Base-by-base conservation (phyloP, 2,888 invertebrate genomes). In the Xanthia icteritia region DNA sequence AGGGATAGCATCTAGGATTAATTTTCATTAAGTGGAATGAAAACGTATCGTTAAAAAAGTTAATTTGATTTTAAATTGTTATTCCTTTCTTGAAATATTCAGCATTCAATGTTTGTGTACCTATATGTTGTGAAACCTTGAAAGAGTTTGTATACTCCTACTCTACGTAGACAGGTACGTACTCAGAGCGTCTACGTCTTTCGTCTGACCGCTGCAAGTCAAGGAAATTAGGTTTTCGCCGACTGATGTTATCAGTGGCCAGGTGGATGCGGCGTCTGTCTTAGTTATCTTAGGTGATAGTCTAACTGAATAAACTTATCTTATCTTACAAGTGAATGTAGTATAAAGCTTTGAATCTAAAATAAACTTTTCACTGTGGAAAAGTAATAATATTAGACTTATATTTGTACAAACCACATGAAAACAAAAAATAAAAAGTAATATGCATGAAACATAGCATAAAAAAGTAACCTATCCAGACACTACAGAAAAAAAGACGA, bases 171-270 rank as follows among this genome's bases (percentile, higher is more conserved):
- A 8, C 39, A 48, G n/a, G 60, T 70, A 58, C 31, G 63, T 69
- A 66, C 51, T 79, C 65, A 27, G 56, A 70, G 9, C 45, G 17
- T 75, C 63, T 63, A 23, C 71, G 51, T 68, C 60, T 84, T 76
- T 61, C 71, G 82, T 72, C 85, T 81, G 85, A 81, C 85, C 81
- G 64, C 67, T 72, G 71, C 68, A 72, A 84, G 76, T 82, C 81
- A 76, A 84, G 81, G 82, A 84, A 82, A 82, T 82, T 82, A 81
- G 81, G 64, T 82, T 84, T 82, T 84, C 81, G 42, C 60, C 39
- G 76, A 61, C 36, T 68, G 82, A 84, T 84, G 56, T 36, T 82
- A 81, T 76, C 81, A 65, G 71, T 63, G 70, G 48, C 70, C 74
- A 80, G 74, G 84, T 82, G 63, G 36, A 54, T 58, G 70, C 31